Evolutionary conservation across 2,797 vertebrate species (phyloP).

Genomic region (Enteromius unitaeniatus): DNA sequence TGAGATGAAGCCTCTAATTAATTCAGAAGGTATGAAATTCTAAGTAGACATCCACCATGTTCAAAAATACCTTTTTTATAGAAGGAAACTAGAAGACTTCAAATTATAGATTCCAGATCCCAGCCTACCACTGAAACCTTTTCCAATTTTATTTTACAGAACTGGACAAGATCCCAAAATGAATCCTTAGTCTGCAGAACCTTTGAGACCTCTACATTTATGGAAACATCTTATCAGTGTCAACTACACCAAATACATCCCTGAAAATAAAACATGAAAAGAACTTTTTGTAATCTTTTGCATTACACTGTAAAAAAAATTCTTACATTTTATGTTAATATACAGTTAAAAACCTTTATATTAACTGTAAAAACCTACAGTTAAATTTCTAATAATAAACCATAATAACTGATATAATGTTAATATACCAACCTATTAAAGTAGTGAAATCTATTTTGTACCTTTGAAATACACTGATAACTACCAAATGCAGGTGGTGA

Average conservation of each 20-base stretch:
- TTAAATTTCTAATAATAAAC: too few species aligned
- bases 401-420: too few species aligned
- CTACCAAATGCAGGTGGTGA: too few species aligned
- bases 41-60: slow-evolving; percentile 82
- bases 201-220: slow-evolving; percentile 84
- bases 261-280: too few species aligned
- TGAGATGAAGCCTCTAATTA: slow-evolving; percentile 85
- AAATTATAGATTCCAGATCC: slow-evolving; percentile 88
- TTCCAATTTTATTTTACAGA: slow-evolving; percentile 81
- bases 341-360: too few species aligned
- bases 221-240: slow-evolving; percentile 76
- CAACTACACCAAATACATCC: neutral
- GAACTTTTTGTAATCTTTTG: neutral
- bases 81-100: slow-evolving; percentile 80
- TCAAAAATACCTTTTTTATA: slow-evolving; percentile 76
- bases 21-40: slow-evolving; percentile 83
- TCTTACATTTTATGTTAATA: too few species aligned
- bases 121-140: slow-evolving; percentile 84
- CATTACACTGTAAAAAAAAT: neutral
- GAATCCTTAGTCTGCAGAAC: slow-evolving; percentile 84
- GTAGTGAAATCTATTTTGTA: too few species aligned
- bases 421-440: too few species aligned
- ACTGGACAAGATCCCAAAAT: slow-evolving; percentile 83
- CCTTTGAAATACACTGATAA: too few species aligned
- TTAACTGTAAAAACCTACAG: too few species aligned